These are phyloP conservation scores for Oncorhynchus nerka DNA, from an alignment of 2,113 vertebrate genomes.

Conservation along the genomic window DNA sequence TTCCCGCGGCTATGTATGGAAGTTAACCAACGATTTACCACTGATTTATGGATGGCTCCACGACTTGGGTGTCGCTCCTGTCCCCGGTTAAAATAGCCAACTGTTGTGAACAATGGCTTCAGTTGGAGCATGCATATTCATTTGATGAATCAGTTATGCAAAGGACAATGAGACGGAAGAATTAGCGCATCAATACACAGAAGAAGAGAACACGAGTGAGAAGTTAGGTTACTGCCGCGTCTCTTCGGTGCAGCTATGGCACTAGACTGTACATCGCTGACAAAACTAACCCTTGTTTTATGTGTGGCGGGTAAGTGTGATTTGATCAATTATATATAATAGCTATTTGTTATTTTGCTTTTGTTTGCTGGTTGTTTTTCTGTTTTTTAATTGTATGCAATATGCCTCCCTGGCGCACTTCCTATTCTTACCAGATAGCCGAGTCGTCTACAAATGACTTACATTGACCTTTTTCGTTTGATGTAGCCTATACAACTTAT, in stretches of 20 bases:
- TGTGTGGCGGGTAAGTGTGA: constrained; percentile 52
- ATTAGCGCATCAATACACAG: background rate
- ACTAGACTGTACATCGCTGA: constrained; percentile 19
- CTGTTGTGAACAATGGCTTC: background rate
- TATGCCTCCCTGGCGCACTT: no score
- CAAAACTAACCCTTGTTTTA: constrained; percentile 49
- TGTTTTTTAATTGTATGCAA: no score
- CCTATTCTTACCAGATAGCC: no score
- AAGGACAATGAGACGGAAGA: background rate
- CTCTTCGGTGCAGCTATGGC: constrained; percentile 42
- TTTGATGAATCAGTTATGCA: background rate
- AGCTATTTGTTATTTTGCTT: background rate
- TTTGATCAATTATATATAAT: background rate
- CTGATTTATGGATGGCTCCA: background rate
- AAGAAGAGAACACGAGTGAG: background rate
- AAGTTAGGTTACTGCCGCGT: background rate
- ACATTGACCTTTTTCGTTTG: no score
- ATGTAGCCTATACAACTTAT: no score
- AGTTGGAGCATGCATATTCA: background rate
- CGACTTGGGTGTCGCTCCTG: background rate
- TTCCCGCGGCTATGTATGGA: no score
- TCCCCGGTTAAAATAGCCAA: background rate
- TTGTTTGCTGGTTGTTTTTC: background rate
- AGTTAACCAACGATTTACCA: no score
- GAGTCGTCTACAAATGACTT: no score